Evolutionary conservation across 2,113 vertebrate genomes (phyloP).

Genomic region (Ginglymostoma cirratum): DNA sequence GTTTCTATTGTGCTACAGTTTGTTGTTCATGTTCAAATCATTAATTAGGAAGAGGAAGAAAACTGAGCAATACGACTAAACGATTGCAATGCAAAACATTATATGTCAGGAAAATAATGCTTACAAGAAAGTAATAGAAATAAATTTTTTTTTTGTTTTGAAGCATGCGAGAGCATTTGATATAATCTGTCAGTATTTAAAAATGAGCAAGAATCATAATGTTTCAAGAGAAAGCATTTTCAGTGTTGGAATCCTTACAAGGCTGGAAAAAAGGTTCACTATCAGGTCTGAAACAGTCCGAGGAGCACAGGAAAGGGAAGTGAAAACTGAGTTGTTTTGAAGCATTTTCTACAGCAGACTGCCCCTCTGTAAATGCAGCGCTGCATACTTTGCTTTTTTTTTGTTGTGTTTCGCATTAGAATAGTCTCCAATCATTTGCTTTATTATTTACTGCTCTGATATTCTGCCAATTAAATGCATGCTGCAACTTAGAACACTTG

Average conservation of each 20-base stretch:
- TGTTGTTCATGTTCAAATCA: not conserved
- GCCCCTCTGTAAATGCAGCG: not conserved
- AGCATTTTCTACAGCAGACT: slow-evolving; percentile 32
- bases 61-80: not conserved
- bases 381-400: slow-evolving; percentile 7
- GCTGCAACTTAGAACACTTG: not conserved
- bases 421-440: slow-evolving; percentile 13
- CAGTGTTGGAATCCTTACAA: not conserved
- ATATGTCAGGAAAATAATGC: not conserved
- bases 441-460: not conserved
- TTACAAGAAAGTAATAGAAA: not conserved
- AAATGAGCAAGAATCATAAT: slow-evolving; percentile 7
- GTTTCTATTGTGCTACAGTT: not conserved
- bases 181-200: not conserved
- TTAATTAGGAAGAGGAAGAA: not conserved
- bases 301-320: not conserved
- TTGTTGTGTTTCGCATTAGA: slow-evolving; percentile 22
- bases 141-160: not conserved
- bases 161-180: not conserved
- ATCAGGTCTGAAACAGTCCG: not conserved
- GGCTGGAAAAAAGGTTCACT: not conserved
- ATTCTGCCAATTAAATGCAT: not conserved
- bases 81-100: not conserved
- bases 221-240: not conserved
- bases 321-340: slow-evolving; percentile 14